Conservation (phyloP, 2,797 vertebrate genomes). For the Fistularia tabacaria region DNA sequence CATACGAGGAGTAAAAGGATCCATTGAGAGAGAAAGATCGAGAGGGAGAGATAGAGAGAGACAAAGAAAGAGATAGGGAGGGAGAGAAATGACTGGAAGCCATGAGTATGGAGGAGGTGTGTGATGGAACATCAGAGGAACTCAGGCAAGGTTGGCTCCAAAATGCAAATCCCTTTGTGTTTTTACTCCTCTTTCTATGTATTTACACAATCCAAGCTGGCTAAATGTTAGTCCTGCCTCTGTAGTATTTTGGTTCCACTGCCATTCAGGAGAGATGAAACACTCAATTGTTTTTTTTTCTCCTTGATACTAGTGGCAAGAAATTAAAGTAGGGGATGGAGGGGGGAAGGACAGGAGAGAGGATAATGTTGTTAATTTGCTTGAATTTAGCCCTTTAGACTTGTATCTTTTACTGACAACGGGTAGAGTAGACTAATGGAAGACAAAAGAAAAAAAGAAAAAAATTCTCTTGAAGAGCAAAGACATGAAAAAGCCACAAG, state of each 20-base stretch:
- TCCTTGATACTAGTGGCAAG: slow-evolving; percentile 60
- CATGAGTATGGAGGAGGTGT: slow-evolving; percentile 47
- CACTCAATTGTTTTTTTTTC: slow-evolving; percentile 46
- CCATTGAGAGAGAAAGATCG: slow-evolving; percentile 34
- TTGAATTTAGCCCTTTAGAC: slow-evolving; percentile 60
- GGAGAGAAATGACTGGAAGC: slow-evolving; percentile 37
- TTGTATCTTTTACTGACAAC: slow-evolving; percentile 33
- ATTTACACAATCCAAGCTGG: slow-evolving; percentile 50
- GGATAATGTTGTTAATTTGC: slow-evolving; percentile 47
- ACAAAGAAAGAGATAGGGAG: slow-evolving; percentile 24
- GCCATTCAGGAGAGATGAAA: slow-evolving; percentile 64
- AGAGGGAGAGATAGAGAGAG: slow-evolving; percentile 14
- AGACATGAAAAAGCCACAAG: slow-evolving; percentile 33
- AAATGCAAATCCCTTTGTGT: slow-evolving; percentile 70
- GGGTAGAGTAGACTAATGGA: slow-evolving; percentile 22
- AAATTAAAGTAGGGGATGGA: slow-evolving; percentile 40
- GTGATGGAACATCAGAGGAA: slow-evolving; percentile 67
- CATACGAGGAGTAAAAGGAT: slow-evolving; percentile 61
- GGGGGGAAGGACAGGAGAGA: slow-evolving; percentile 23
- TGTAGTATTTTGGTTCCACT: too few relatives aligned
- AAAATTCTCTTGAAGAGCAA: slow-evolving; percentile 44
- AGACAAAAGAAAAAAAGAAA: slow-evolving; percentile 42
- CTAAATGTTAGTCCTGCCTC: slow-evolving; percentile 62
- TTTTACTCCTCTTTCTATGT: slow-evolving; percentile 60
- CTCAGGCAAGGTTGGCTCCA: slow-evolving; percentile 67